Evolutionary conservation across 2,113 vertebrate species (phyloP), one percentile per base, ranked within the genome.

Genomic region (Phoenicopterus ruber): DNA sequence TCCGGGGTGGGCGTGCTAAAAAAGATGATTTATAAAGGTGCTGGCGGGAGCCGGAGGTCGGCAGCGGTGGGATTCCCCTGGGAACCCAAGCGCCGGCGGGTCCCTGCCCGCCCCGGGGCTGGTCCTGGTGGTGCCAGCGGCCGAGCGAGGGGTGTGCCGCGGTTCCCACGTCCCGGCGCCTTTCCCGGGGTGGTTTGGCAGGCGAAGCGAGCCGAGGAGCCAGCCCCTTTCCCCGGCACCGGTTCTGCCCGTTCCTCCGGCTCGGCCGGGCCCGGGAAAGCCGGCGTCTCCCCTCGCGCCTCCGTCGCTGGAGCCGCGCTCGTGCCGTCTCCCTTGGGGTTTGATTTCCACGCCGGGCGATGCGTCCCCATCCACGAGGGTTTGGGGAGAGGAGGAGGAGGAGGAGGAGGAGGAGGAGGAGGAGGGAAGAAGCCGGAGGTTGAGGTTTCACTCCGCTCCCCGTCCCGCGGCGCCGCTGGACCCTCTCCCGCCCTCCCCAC

Each of bases 401-500:
- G 66, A 83, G 40, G 65, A 83, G 52, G 47, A 83, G 40, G 65
- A 83, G 52, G 47, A 83, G 40, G 65, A 83, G 52, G 85, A 67
- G 40, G 49, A 69, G 59, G 66, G 73, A 70, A 29, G 57, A 4
- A 0, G 3, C 2, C 7, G 2, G 22, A 50, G 54, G 81, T 29
- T 1, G 34, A 76, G 42, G 42, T 58, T 59, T 61, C 2, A 2
- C 46, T 70, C n/a, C 0, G 4, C 11, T 31, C 26, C 38, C 19
- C 5, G 0, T 57, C 67, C 46, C 4, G 0, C 1, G 3, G 42
- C 5, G 0, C 21, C 1, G 17, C 9, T 2, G 3, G 61, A 67
- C 32, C 38, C 62, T 63, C 28, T 76, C 47, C 36, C 7, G 10
- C 47, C 36, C 20, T 82, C 40, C 36, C 55, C 2, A 1, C 31